A percentile compares a stretch with the other conserved stretches of the same genome.
phyloP scores from a whole-genome alignment of 2,888 invertebrate genomes.

The Ametastegia equiseti region DNA sequence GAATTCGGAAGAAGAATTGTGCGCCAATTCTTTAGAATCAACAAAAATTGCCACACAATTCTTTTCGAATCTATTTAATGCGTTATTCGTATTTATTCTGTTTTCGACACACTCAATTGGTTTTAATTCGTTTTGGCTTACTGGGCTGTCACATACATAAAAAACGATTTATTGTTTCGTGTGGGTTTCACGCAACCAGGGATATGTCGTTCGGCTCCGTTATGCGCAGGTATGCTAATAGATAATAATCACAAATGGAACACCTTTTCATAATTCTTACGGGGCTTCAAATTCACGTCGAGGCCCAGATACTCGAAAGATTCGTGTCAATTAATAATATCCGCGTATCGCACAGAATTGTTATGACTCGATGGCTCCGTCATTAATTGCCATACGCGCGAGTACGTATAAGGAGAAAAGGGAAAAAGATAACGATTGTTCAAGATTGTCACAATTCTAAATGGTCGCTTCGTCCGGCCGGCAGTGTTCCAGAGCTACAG shows the following conservation, averaged over 20 bases:
- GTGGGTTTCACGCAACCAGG: slow-evolving; percentile 73
- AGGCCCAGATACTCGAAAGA: not conserved
- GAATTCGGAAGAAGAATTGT: too few relatives aligned
- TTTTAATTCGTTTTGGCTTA: not conserved
- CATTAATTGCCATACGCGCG: too few relatives aligned
- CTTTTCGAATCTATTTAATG: too few relatives aligned
- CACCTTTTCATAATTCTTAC: slow-evolving; percentile 13
- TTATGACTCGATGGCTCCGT: too few relatives aligned
- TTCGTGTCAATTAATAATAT: not conserved
- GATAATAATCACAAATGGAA: slow-evolving; percentile 31
- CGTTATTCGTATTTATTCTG: too few relatives aligned
- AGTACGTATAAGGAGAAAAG: too few relatives aligned
- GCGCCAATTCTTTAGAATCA: too few relatives aligned
- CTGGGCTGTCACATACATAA: too few relatives aligned
- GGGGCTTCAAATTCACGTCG: not conserved
- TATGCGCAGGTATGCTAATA: slow-evolving; percentile 75
- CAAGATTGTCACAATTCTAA: too few relatives aligned
- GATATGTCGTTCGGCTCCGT: slow-evolving; percentile 77
- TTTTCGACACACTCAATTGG: not conserved
- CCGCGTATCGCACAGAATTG: too few relatives aligned
- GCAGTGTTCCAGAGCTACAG: slow-evolving; percentile 93
- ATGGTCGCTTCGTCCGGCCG: not conserved
- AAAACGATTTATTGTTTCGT: slow-evolving; percentile 30
- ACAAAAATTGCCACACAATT: too few relatives aligned
- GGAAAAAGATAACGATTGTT: too few relatives aligned